Conservation (phyloP, 2,113 vertebrate genomes). For the Panthera leo region DNA sequence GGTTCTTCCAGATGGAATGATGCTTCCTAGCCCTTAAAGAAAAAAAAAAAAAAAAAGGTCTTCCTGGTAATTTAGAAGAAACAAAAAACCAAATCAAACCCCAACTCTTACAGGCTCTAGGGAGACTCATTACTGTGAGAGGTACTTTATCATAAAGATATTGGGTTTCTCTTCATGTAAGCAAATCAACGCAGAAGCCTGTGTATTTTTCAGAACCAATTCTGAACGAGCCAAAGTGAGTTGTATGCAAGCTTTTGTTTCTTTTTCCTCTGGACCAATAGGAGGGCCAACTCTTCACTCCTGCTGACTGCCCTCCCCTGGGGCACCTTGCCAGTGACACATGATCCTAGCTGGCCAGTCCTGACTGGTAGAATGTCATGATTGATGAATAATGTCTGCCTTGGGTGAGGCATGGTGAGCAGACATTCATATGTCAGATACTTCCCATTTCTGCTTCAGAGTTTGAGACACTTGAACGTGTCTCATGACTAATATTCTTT, state of each 20-base stretch:
- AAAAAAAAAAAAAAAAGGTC: not conserved
- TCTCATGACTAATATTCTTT: not conserved
- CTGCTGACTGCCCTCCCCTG: not conserved
- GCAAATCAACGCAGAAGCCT: slow-evolving; percentile 48
- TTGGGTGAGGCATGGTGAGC: not conserved
- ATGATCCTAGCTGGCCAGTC: not conserved
- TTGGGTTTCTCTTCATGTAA: slow-evolving; percentile 68
- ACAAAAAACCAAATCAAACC: slow-evolving; percentile 26
- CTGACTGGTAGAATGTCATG: not conserved
- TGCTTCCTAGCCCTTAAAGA: not conserved
- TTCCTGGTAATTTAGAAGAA: slow-evolving; percentile 25
- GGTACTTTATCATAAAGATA: slow-evolving; percentile 66
- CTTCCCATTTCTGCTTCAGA: not conserved
- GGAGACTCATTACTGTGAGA: slow-evolving; percentile 67
- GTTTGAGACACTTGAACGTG: not conserved
- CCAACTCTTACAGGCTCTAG: slow-evolving; percentile 52
- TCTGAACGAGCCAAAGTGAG: slow-evolving; percentile 9
- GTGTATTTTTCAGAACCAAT: slow-evolving; percentile 42
- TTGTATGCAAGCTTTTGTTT: not conserved
- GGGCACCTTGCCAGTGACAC: not conserved
- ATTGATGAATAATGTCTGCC: not conserved
- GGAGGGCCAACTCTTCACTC: not conserved
- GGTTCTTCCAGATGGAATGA: not conserved
- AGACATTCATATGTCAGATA: not conserved
- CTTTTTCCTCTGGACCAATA: not conserved